These are phyloP conservation scores for Psylliodes chrysocephalus DNA, from an alignment of 2,888 invertebrate species.

Conservation along the genomic window DNA sequence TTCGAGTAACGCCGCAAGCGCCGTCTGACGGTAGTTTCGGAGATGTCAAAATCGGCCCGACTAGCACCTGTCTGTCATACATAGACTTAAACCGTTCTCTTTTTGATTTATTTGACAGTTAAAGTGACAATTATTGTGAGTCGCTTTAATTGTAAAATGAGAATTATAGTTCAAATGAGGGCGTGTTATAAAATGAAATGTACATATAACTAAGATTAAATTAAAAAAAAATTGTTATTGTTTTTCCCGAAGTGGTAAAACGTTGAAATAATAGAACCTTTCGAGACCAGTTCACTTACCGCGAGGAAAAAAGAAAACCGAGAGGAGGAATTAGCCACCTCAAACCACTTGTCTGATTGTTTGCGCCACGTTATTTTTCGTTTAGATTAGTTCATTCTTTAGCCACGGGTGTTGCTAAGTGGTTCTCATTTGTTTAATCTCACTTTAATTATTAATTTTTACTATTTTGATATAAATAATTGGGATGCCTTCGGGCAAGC, in stretches of 20 bases:
- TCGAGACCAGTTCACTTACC: conserved; percentile 56
- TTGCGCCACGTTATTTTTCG: conserved; percentile 48
- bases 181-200: conserved; percentile 24
- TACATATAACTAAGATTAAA: conserved; percentile 38
- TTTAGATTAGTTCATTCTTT: conserved; percentile 43
- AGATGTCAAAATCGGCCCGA: not conserved
- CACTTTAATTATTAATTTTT: conserved; percentile 34
- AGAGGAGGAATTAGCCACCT: conserved; percentile 58
- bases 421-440: conserved; percentile 41
- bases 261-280: conserved; percentile 25
- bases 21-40: not conserved
- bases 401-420: conserved; percentile 45
- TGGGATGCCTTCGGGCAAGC: not conserved
- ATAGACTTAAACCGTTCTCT: conserved; percentile 8
- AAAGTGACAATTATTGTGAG: conserved; percentile 1
- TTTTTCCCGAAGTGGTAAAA: conserved; percentile 44
- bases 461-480: conserved; percentile 9
- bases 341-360: conserved; percentile 56
- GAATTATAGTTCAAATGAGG: conserved; percentile 1
- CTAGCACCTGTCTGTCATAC: conserved; percentile 16
- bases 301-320: conserved; percentile 36
- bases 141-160: not conserved
- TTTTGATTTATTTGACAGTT: conserved; percentile 15
- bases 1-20: not conserved
- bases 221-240: conserved; percentile 43